A percentile compares a stretch with the other conserved stretches of the same genome.
phyloP scores from a whole-genome alignment of 2,113 vertebrate genomes.

The Puntigrus tetrazona region DNA sequence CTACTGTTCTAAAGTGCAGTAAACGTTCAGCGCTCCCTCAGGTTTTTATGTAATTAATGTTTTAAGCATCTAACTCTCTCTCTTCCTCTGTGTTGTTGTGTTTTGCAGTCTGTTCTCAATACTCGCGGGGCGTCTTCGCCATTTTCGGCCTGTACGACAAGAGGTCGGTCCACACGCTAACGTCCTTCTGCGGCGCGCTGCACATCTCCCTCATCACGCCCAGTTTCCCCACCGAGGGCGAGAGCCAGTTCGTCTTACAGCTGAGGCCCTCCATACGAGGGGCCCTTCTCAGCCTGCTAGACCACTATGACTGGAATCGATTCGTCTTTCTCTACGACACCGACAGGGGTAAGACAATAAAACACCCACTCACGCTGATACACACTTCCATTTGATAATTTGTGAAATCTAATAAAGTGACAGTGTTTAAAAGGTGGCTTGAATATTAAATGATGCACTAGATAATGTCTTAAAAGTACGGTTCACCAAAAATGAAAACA shows the following conservation, averaged over 20 bases:
- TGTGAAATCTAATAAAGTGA: background rate
- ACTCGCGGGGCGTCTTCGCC: constrained; percentile 97
- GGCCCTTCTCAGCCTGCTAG: constrained; percentile 90
- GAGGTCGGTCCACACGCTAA: constrained; percentile 97
- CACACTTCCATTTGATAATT: background rate
- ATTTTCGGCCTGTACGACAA: constrained; percentile 99
- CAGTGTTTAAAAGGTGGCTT: background rate
- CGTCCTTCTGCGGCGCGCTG: constrained; percentile 97
- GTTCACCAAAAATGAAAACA: background rate
- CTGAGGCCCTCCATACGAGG: constrained; percentile 92
- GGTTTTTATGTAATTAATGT: constrained; percentile 50
- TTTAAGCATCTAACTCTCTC: constrained; percentile 30
- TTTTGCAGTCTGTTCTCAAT: constrained; percentile 94
- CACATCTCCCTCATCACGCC: constrained; percentile 98
- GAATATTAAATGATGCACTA: background rate
- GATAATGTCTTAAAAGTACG: background rate
- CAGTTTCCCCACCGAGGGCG: constrained; percentile 94
- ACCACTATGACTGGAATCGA: constrained; percentile 95
- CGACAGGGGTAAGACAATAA: constrained; percentile 84
- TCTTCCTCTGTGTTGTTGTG: constrained; percentile 34
- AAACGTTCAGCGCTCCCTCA: constrained; percentile 30
- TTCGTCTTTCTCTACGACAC: constrained; percentile 98
- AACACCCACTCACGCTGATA: background rate
- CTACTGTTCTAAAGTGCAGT: constrained; percentile 38
- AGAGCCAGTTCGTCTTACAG: constrained; percentile 97